Conservation (phyloP, 1,140 invertebrate species). For the Trachymyrmex septentrionalis region DNA sequence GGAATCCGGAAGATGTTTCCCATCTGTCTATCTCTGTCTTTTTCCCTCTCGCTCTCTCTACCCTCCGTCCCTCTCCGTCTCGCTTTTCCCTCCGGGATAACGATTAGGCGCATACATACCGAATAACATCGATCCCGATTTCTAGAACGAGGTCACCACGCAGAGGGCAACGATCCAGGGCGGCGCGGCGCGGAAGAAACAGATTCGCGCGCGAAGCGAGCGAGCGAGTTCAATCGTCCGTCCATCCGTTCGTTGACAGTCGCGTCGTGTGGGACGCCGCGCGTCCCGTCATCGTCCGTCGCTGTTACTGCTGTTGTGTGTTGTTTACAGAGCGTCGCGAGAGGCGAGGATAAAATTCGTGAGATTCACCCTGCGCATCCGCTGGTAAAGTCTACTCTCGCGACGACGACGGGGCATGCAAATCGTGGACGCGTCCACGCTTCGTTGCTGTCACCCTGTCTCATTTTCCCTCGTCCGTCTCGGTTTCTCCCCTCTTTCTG, state of each 20-base stretch:
- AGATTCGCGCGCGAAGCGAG: conserved; percentile 60
- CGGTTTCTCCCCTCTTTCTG: neutral
- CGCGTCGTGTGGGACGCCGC: conserved; percentile 1
- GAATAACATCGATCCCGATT: conserved; percentile 72
- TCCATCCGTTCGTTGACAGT: neutral
- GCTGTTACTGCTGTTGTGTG: neutral
- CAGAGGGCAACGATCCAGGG: conserved; percentile 59
- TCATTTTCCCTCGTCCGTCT: neutral
- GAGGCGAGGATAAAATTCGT: neutral
- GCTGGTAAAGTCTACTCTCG: conserved; percentile 50
- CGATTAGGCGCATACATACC: conserved; percentile 71
- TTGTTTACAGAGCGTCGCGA: conserved; percentile 34
- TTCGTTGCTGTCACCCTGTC: neutral
- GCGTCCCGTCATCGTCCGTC: neutral
- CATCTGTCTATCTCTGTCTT: neutral
- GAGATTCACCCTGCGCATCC: neutral
- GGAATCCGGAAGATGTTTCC: conserved; percentile 13
- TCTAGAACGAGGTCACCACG: conserved; percentile 70
- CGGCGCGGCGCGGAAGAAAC: conserved; percentile 31
- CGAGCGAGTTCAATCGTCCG: neutral
- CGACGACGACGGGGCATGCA: neutral
- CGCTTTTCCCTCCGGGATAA: conserved; percentile 45
- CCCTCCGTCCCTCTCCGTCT: neutral
- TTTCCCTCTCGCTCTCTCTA: neutral
- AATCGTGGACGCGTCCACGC: conserved; percentile 27